These are phyloP conservation scores for Sialis fuliginosa DNA, from an alignment of 2,888 invertebrate species.

Conservation along the genomic window DNA sequence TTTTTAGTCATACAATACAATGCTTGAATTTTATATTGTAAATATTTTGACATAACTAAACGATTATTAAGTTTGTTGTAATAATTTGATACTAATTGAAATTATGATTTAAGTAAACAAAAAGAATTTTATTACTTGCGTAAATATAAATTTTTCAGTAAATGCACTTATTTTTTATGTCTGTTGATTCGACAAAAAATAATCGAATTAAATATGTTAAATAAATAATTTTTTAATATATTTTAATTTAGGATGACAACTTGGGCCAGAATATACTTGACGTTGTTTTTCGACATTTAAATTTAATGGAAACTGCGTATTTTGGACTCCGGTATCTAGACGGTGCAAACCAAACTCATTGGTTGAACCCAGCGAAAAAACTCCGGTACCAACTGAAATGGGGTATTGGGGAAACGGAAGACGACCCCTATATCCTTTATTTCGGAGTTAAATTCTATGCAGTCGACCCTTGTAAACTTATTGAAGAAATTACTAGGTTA, in stretches of 20 bases:
- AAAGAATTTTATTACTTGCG: no score
- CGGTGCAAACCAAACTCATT: slow-evolving; percentile 87
- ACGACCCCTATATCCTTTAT: slow-evolving; percentile 60
- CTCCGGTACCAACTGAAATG: slow-evolving; percentile 70
- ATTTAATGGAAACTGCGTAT: slow-evolving; percentile 88
- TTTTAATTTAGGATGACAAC: slow-evolving; percentile 63
- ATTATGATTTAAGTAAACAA: no score
- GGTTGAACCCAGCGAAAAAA: slow-evolving; percentile 84
- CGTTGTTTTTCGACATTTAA: slow-evolving; percentile 81
- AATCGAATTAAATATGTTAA: background rate
- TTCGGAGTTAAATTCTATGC: slow-evolving; percentile 97
- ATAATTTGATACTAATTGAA: no score
- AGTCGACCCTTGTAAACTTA: slow-evolving; percentile 87
- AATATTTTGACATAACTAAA: no score
- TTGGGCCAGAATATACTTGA: slow-evolving; percentile 81
- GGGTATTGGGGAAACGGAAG: slow-evolving; percentile 29
- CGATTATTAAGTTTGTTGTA: no score
- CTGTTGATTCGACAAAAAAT: background rate
- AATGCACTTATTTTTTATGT: no score
- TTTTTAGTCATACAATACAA: no score
- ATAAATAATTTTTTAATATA: slow-evolving; percentile 7
- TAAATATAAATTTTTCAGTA: no score
- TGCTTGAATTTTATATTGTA: no score
- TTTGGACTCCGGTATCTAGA: slow-evolving; percentile 90
- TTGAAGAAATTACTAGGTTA: slow-evolving; percentile 91